Evolutionary conservation across 2,797 vertebrate species (phyloP).

Genomic region (Sebastes wilsoni): DNA sequence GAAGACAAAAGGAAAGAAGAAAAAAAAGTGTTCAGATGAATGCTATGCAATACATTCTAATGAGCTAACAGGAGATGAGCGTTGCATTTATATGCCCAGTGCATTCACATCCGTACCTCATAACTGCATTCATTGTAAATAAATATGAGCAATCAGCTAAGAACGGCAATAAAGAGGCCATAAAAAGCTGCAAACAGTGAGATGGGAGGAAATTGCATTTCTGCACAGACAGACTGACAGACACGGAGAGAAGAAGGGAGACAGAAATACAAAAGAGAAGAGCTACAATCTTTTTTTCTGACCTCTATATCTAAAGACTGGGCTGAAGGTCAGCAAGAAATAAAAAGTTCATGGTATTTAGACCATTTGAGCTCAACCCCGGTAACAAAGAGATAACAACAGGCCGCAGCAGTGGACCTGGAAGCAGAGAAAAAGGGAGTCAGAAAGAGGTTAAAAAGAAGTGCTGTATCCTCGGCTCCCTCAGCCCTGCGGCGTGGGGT

Average conservation of each 20-base stretch:
- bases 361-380: constrained; percentile 47
- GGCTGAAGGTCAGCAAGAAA: constrained; percentile 46
- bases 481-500: constrained; percentile 83
- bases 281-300: constrained; percentile 23
- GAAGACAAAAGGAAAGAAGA: constrained; percentile 38
- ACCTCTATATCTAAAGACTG: constrained; percentile 43
- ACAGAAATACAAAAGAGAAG: constrained; percentile 52
- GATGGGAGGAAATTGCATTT: constrained; percentile 66
- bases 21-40: constrained; percentile 35
- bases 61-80: constrained; percentile 66
- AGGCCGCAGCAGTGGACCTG: constrained; percentile 34
- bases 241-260: constrained; percentile 16
- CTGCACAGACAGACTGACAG: constrained; percentile 23
- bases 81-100: constrained; percentile 69
- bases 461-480: constrained; percentile 75
- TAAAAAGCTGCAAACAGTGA: constrained; percentile 66
- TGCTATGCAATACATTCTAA: constrained; percentile 62
- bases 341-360: constrained; percentile 62
- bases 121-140: constrained; percentile 75
- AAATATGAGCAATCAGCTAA: constrained; percentile 80
- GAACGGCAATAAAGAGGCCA: constrained; percentile 67
- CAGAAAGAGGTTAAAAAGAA: constrained; percentile 73
- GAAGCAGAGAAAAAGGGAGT: constrained; percentile 59
- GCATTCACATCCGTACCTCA: constrained; percentile 65
- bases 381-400: constrained; percentile 56